These are phyloP conservation scores for Anoncus sp. DNA, from an alignment of 2,888 invertebrate genomes.

Conservation along the genomic window DNA sequence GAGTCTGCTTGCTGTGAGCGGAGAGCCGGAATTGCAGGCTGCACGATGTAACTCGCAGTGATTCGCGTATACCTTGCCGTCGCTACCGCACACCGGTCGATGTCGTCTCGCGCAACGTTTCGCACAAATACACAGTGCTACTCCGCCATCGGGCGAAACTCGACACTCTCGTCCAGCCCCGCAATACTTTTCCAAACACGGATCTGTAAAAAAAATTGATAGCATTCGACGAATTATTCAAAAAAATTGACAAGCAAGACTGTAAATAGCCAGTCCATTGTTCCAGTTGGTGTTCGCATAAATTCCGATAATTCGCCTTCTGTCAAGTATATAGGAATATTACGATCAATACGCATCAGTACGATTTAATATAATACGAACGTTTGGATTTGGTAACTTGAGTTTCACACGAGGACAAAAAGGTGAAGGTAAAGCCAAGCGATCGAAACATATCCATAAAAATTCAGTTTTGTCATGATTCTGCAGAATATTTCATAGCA, in stretches of 20 bases:
- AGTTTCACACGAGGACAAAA: no score
- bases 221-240: neutral
- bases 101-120: slow-evolving; percentile 85
- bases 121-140: slow-evolving; percentile 87
- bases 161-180: slow-evolving; percentile 87
- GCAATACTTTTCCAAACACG: slow-evolving; percentile 87
- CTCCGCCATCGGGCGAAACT: slow-evolving; percentile 83
- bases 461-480: no score
- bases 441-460: no score
- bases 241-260: neutral
- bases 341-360: no score
- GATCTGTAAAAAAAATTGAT: slow-evolving; percentile 83
- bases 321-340: no score
- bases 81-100: slow-evolving; percentile 87
- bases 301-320: no score
- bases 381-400: no score
- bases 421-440: no score
- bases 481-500: no score
- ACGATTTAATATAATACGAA: neutral
- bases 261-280: no score
- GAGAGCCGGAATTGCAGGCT: slow-evolving; percentile 85
- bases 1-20: slow-evolving; percentile 83
- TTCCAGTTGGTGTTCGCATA: no score
- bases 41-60: slow-evolving; percentile 88
- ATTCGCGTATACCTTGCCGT: slow-evolving; percentile 88